Evolutionary conservation across 2,888 invertebrate species (phyloP), one percentile per base, ranked within the genome.

Genomic region (Sarcophaga carnaria): DNA sequence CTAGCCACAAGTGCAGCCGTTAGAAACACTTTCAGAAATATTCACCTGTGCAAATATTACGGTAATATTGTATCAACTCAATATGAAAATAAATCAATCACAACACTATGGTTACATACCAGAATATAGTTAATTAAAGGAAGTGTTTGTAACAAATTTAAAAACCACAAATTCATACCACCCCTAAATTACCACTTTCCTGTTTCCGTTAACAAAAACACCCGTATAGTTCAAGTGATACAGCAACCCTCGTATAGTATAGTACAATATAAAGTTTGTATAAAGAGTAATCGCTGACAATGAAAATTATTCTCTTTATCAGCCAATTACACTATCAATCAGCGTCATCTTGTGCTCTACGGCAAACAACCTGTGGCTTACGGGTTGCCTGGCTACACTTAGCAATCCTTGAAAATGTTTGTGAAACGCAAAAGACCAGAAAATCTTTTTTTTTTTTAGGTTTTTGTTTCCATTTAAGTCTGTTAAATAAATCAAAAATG

Each of bases 21-120:
- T 54, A 54, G 17, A 54, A 54, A 54, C 54, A 17, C 1, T 14
- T 14, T 54, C 54, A 1, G 49, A 63, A 70, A 60, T 12, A 14
- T 64, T 64, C 79, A 79, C 79, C 79, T 79, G 79, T 70, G 79
- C 37, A 79, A 79, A 79, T 64, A 79, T 27, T 4, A 25, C 22
- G 63, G 8, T 54, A 20, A 6, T 14, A 49, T 62, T 12, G 47
- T 62, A 12, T 10, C 25, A 54, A n/a, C 12, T 27, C n/a, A 70
- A 64, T 14, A 49, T 14, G 49, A 14, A 14, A 14, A 14, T 14
- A 14, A 12, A 77, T 20, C 77, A 77, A 77, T 77, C 45, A 60
- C 71, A 71, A 71, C 37, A 54, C 79, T 63, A 79, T 71, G 54
- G 64, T 63, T 27, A 70, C 79, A 27, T 25, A 70, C 49, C 17